Evolutionary conservation across 2,113 vertebrate species (phyloP), one percentile per base, ranked within the genome.

Genomic region (Pyxicephalus adspersus): DNA sequence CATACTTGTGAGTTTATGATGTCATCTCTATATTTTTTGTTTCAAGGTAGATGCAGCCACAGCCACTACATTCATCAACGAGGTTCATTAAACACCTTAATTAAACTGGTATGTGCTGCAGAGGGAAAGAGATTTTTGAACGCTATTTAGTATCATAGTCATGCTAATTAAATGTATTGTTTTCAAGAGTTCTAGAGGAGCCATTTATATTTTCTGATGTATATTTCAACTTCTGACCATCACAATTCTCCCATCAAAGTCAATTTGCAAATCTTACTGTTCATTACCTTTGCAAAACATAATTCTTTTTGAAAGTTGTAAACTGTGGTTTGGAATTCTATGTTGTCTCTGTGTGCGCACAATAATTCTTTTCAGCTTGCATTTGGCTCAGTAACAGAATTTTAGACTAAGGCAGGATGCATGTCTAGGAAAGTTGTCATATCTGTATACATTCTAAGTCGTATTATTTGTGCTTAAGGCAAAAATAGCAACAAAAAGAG

Each of bases 151-250:
- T n/a, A 74, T 81, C 70, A 74, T 81, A 81, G 68, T 72, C 68
- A 81, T 73, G 65, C 74, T 81, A 81, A 81, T 81, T 73, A 81
- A 81, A 73, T 81, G 73, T 81, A 81, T 74, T 81, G 79, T 81
- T 81, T 73, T 28, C 9, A 68, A 81, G 79, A 55, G 19, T 64
- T 81, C 28, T 74, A 65, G 57, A 81, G 64, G 68, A 81, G 68
- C 25, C 50, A 58, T 81, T 81, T 71, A 81, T 65, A 81, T 81
- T 81, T 81, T 60, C 79, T 73, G 65, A 81, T 19, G 52, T 71
- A 15, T 57, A 58, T 68, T 78, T 57, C n/a, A 58, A 52, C 64
- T 38, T 34, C 61, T 45, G 50, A n/a, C 76, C 50, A 66, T 67
- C 64, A 23, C 20, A 67, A 67, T 72, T 67, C 51, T 55, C 50